Base-by-base conservation (phyloP, 2,888 invertebrate species). In the Erpobdella octoculata region DNA sequence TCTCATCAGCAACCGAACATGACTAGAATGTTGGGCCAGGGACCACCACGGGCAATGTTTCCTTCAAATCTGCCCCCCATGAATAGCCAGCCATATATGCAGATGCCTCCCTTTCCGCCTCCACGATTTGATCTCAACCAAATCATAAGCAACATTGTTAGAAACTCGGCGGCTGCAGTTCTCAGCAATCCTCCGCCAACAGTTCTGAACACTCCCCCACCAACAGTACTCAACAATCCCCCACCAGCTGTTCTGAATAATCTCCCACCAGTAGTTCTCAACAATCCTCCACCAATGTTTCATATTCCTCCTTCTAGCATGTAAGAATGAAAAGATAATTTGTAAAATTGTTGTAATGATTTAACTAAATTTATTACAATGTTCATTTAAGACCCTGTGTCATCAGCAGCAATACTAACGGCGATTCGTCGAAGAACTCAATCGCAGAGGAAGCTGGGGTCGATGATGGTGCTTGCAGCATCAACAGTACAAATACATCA, bases 141-240 rank as follows among this genome's bases (percentile, higher is more conserved):
- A 33, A 69, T 69, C 35, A 31, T 69, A 33, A 31, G 35, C 33
- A 69, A 69, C 53, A 69, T 69, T 48, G 69, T 69, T n/a, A 69
- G 69, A 58, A 69, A 69, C 58, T 35, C 69, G 4, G 65, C 65
- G 5, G 37, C 38, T 5, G 8, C 37, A 4, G 31, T 6, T 28
- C 46, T 46, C 25, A 53, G 35, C n/a, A 53, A n/a, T 8, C 69
- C 48, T 35, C n/a, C 58, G 21, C 62, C 62, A 12, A 35, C 31
- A 28, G 21, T 53, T 15, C 18, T 53, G 53, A 28, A 37, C 9
- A 46, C 6, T 46, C 46, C 25, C 25, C 31, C 28, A 21, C 41
- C 38, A 46, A 33, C 31, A 5, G 5, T 31, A 33, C 18, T 67
- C 31, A 18, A 37, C 9, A 46, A 4, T 46, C 46, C 25, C 25